Conservation (phyloP, 2,888 invertebrate species). For the Odontothrips loti region DNA sequence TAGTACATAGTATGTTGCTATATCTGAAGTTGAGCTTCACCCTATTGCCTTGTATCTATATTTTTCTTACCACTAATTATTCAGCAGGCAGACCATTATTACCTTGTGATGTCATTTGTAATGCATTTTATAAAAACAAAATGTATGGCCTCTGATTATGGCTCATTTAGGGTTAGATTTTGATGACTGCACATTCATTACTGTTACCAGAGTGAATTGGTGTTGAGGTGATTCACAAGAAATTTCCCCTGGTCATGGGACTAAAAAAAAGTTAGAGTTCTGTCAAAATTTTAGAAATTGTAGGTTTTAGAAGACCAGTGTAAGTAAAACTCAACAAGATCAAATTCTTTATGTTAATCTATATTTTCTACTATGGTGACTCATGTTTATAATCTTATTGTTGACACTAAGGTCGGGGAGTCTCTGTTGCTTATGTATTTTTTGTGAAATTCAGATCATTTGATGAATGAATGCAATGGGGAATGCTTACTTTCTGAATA, state of each 20-base stretch:
- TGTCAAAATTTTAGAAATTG: no score
- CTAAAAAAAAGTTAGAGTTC: no score
- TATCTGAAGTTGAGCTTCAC: not conserved
- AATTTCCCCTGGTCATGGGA: no score
- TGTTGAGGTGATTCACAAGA: no score
- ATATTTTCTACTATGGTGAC: no score
- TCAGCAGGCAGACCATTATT: not conserved
- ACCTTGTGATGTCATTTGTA: slow-evolving; percentile 10
- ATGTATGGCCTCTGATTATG: not conserved
- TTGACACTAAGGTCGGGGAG: no score
- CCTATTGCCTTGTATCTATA: not conserved
- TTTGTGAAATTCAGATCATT: not conserved
- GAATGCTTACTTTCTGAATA: not conserved
- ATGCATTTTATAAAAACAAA: not conserved
- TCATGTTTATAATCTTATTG: no score
- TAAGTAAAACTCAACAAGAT: no score
- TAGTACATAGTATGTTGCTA: not conserved
- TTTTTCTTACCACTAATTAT: not conserved
- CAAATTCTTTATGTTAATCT: no score
- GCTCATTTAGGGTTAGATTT: not conserved
- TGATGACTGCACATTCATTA: not conserved
- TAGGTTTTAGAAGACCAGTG: no score
- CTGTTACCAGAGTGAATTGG: not conserved
- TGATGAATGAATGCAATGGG: not conserved
- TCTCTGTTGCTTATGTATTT: not conserved